Evolutionary conservation across 2,888 invertebrate genomes (phyloP).

Genomic region (Ischnura elegans): DNA sequence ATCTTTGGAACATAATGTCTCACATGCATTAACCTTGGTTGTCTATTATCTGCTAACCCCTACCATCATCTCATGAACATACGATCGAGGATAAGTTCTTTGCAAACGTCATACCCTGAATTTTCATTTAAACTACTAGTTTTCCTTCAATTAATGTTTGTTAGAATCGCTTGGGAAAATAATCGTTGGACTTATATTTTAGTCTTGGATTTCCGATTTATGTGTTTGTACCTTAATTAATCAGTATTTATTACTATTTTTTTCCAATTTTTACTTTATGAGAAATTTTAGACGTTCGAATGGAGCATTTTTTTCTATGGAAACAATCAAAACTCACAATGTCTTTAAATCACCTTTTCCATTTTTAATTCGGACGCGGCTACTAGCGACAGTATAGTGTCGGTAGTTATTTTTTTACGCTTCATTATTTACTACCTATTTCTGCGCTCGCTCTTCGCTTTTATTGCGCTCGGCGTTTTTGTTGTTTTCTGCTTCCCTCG

Average conservation of each 20-base stretch:
- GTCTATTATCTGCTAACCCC: too few species aligned
- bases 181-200: too few species aligned
- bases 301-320: neutral
- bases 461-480: neutral
- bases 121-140: too few species aligned
- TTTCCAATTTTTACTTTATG: neutral
- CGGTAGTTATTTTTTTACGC: neutral
- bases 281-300: neutral
- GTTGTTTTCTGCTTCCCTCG: neutral
- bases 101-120: too few species aligned
- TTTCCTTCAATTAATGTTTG: too few species aligned
- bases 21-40: too few species aligned
- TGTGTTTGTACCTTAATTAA: too few species aligned
- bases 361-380: neutral
- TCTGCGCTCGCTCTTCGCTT: neutral
- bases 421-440: neutral
- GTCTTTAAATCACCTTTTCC: neutral
- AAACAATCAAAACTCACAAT: neutral
- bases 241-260: neutral
- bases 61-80: too few species aligned
- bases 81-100: too few species aligned
- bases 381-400: neutral
- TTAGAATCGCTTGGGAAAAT: too few species aligned
- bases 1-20: too few species aligned
- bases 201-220: too few species aligned